These are phyloP conservation scores for Drosophila percnosoma DNA, from an alignment of 2,888 invertebrate genomes.

Conservation along the genomic window DNA sequence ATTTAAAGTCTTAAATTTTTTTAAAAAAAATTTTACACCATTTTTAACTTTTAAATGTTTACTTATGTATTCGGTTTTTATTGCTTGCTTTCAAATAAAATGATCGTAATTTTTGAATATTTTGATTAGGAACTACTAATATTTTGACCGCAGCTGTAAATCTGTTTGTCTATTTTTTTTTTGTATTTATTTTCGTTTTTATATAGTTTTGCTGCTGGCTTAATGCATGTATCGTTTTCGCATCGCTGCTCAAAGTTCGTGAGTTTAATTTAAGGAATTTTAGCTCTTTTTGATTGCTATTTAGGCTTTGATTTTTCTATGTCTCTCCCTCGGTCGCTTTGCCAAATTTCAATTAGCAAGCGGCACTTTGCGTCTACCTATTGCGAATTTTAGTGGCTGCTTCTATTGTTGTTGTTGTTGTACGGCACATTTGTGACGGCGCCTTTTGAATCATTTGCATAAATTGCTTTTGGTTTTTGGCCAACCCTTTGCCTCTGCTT, in stretches of 20 bases:
- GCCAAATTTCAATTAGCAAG: constrained; percentile 76
- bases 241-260: constrained; percentile 81
- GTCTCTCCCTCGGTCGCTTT: constrained; percentile 31
- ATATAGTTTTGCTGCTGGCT: constrained; percentile 52
- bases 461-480: constrained; percentile 72
- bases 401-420: constrained; percentile 25
- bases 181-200: constrained; percentile 34
- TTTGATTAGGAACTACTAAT: not conserved
- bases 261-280: constrained; percentile 82
- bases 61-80: not conserved
- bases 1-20: not conserved
- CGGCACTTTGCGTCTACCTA: constrained; percentile 73
- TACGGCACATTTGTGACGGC: constrained; percentile 69
- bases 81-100: not conserved
- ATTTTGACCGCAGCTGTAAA: constrained; percentile 12
- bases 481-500: constrained; percentile 62
- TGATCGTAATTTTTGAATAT: not conserved
- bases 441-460: constrained; percentile 77
- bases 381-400: constrained; percentile 22
- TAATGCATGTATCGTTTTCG: constrained; percentile 81
- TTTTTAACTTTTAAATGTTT: no score
- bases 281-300: constrained; percentile 78
- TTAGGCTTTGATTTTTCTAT: constrained; percentile 71
- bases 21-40: not conserved
- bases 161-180: constrained; percentile 50